Conservation (phyloP, 2,888 invertebrate species). For the Troides oblongomaculatus region DNA sequence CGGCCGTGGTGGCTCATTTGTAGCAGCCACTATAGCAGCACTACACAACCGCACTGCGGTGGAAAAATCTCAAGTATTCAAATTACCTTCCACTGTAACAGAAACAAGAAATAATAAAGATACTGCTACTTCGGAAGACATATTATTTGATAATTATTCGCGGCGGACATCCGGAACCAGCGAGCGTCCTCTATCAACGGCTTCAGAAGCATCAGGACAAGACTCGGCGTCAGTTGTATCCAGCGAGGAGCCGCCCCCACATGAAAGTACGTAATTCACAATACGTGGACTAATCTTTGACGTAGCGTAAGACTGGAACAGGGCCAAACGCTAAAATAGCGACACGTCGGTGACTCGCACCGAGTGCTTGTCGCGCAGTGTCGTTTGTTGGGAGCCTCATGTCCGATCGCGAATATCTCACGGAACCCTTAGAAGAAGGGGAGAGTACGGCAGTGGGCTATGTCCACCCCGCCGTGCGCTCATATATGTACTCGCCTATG, state of each 20-base stretch:
- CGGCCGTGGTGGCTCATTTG: slow-evolving; percentile 80
- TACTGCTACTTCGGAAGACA: slow-evolving; percentile 48
- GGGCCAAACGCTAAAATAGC: slow-evolving; percentile 77
- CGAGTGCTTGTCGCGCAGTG: slow-evolving; percentile 74
- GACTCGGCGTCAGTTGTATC: slow-evolving; percentile 76
- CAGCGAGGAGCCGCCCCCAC: slow-evolving; percentile 75
- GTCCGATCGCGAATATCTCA: slow-evolving; percentile 77
- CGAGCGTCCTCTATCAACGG: slow-evolving; percentile 72
- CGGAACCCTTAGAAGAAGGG: slow-evolving; percentile 72
- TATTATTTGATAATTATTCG: slow-evolving; percentile 48
- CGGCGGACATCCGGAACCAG: slow-evolving; percentile 65
- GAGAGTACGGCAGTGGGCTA: slow-evolving; percentile 66
- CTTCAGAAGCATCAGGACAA: slow-evolving; percentile 72
- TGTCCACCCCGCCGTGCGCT: slow-evolving; percentile 75
- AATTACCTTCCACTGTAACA: slow-evolving; percentile 52
- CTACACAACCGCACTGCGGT: slow-evolving; percentile 67
- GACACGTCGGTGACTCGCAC: slow-evolving; percentile 71
- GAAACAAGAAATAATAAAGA: slow-evolving; percentile 49
- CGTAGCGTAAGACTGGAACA: slow-evolving; percentile 72
- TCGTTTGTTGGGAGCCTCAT: slow-evolving; percentile 72
- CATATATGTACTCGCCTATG: slow-evolving; percentile 78
- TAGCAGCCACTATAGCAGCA: slow-evolving; percentile 79
- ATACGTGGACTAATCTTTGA: slow-evolving; percentile 68
- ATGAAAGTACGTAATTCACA: slow-evolving; percentile 73
- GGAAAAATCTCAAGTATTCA: slow-evolving; percentile 57